phyloP scores from a whole-genome alignment of 2,888 invertebrate genomes.

The Zygothrica quintamaculata region DNA sequence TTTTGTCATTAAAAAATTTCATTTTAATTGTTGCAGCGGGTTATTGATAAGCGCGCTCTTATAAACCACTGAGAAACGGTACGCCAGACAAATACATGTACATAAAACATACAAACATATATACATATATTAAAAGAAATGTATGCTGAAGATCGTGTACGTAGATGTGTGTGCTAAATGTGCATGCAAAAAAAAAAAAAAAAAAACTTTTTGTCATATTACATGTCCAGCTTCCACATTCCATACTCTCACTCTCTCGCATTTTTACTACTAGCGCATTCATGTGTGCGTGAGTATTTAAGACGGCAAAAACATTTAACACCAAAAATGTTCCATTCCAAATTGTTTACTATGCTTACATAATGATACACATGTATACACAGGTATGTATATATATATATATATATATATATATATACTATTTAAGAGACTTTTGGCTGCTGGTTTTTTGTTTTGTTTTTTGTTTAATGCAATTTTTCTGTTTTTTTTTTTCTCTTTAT shows the following conservation, averaged over 20 bases:
- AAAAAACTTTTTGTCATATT: too few relatives aligned
- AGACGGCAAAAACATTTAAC: slow-evolving; percentile 11
- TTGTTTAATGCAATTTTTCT: slow-evolving; percentile 12
- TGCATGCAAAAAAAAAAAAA: too few relatives aligned
- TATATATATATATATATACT: slow-evolving; percentile 1
- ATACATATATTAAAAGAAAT: slow-evolving; percentile 3
- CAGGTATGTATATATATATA: slow-evolving; percentile 1
- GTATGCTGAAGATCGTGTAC: neutral
- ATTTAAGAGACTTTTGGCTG: slow-evolving; percentile 20
- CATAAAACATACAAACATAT: slow-evolving; percentile 13
- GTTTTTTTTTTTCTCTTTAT: slow-evolving; percentile 16
- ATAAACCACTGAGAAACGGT: slow-evolving; percentile 18
- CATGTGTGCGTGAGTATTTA: slow-evolving; percentile 36
- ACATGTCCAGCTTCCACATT: slow-evolving; percentile 6
- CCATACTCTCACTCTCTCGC: neutral
- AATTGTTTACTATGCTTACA: slow-evolving; percentile 14
- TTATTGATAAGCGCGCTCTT: too few relatives aligned
- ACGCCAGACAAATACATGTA: slow-evolving; percentile 19
- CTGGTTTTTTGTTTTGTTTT: slow-evolving; percentile 10
- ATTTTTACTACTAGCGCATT: neutral
- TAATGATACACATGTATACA: slow-evolving; percentile 2
- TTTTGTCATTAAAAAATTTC: slow-evolving; percentile 5
- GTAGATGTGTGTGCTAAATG: neutral
- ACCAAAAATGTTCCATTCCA: slow-evolving; percentile 7
- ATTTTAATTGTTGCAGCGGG: slow-evolving; percentile 1